A percentile compares a stretch with the other conserved stretches of the same genome.
Evolutionary conservation across 2,113 vertebrate genomes (phyloP).

Genomic region (Elgaria multicarinata): DNA sequence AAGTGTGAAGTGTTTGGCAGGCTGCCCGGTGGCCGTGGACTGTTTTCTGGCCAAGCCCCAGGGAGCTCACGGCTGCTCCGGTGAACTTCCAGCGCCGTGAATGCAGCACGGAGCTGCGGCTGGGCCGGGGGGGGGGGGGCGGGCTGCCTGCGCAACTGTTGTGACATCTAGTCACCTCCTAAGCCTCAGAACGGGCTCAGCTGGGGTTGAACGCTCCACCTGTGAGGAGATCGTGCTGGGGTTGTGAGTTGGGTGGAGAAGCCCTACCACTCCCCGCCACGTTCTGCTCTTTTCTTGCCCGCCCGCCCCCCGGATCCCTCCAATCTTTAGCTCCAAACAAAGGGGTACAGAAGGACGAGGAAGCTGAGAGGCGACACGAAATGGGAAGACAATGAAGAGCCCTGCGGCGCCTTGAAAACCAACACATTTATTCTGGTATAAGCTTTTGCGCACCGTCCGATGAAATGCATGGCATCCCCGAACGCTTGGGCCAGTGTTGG

Average conservation of each 20-base stretch:
- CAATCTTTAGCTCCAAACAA: not conserved
- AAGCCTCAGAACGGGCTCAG: not conserved
- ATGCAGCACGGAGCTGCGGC: not conserved
- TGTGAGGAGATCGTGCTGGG: not conserved
- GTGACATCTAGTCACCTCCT: too few relatives aligned
- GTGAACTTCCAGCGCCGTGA: not conserved
- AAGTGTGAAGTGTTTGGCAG: not conserved
- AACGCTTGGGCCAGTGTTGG: too few relatives aligned
- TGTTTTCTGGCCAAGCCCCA: not conserved
- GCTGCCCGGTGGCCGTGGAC: not conserved
- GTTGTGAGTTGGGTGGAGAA: not conserved
- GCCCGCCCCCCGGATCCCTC: not conserved
- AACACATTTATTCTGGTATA: not conserved
- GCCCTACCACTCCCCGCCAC: not conserved
- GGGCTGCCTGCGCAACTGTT: not conserved
- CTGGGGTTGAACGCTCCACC: not conserved
- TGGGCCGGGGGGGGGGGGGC: too few relatives aligned
- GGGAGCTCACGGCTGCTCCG: not conserved
- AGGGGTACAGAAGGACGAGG: not conserved
- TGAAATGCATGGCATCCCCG: too few relatives aligned
- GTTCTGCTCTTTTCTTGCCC: not conserved
- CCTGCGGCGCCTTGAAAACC: too few relatives aligned
- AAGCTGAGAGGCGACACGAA: not conserved
- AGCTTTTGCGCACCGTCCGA: too few relatives aligned
- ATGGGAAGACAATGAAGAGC: too few relatives aligned